phyloP scores from a whole-genome alignment of 2,797 vertebrate species.

The Sebastes variabilis region DNA sequence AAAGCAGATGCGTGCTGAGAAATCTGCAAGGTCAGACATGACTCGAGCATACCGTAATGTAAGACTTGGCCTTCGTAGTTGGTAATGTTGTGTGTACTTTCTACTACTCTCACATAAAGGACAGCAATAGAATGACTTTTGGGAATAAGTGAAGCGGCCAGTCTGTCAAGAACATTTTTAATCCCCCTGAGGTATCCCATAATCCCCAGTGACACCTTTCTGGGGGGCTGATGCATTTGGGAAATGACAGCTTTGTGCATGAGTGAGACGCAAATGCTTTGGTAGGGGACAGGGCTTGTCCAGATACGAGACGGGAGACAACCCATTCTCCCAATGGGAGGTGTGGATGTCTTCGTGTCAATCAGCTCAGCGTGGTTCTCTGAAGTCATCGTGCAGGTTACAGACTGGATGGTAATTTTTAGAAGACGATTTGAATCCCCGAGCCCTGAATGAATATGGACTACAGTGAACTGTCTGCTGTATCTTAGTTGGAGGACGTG shows the following conservation, averaged over 20 bases:
- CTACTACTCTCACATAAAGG: conserved; percentile 12
- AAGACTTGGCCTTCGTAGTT: not conserved
- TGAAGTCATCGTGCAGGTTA: conserved; percentile 43
- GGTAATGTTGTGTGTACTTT: not conserved
- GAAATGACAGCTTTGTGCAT: conserved; percentile 73
- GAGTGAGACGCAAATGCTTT: conserved; percentile 63
- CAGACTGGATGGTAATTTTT: conserved; percentile 40
- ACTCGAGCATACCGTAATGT: not conserved
- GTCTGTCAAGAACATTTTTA: conserved; percentile 72
- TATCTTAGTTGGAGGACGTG: not conserved
- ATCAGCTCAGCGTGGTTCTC: conserved; percentile 56
- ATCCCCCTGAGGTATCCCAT: conserved; percentile 68
- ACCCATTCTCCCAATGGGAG: conserved; percentile 46
- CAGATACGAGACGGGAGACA: conserved; percentile 60
- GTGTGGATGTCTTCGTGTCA: conserved; percentile 54
- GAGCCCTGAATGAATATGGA: conserved; percentile 14
- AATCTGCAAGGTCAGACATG: conserved; percentile 1
- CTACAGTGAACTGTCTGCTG: not conserved
- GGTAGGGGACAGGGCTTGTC: conserved; percentile 55
- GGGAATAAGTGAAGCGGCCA: conserved; percentile 61
- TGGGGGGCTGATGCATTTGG: conserved; percentile 57
- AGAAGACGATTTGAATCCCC: conserved; percentile 45
- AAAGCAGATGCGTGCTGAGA: not conserved
- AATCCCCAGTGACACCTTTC: conserved; percentile 77
- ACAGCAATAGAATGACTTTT: conserved; percentile 37